These are phyloP conservation scores for Chaetodon auriga DNA, from an alignment of 2,113 vertebrate genomes.

Conservation along the genomic window DNA sequence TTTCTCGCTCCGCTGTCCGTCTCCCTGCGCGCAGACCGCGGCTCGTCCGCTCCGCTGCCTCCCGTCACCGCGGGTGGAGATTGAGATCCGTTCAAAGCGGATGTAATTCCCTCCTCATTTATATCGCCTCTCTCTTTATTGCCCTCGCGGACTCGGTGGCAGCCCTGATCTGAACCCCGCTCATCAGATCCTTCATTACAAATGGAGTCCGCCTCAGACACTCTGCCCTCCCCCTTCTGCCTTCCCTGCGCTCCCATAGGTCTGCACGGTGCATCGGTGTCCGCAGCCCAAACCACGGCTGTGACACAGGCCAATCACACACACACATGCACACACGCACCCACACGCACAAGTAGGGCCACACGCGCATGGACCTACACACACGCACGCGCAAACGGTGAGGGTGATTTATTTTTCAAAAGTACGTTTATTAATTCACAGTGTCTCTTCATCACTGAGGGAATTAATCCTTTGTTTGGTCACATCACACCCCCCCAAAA, in stretches of 20 bases:
- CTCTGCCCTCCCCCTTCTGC: conserved; percentile 63
- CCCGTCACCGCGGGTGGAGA: neutral
- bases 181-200: conserved; percentile 69
- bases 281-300: conserved; percentile 47
- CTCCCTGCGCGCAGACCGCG: neutral
- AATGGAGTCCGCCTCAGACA: conserved; percentile 70
- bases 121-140: conserved; percentile 22
- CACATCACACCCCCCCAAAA: neutral
- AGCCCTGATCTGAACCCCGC: conserved; percentile 59
- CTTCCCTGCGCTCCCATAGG: conserved; percentile 67
- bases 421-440: neutral
- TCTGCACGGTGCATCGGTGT: conserved; percentile 48
- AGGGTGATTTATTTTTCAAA: conserved; percentile 20
- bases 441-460: neutral
- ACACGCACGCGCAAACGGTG: neutral
- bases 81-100: conserved; percentile 27
- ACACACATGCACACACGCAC: neutral
- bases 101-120: conserved; percentile 36
- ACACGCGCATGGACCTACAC: neutral
- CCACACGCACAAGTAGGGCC: neutral
- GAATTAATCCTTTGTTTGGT: neutral
- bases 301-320: conserved; percentile 65
- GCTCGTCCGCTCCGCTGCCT: conserved; percentile 22
- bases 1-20: conserved; percentile 2
- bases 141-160: conserved; percentile 37